These are phyloP conservation scores for Rhinichthys klamathensis DNA, from an alignment of 2,113 vertebrate genomes.

Conservation along the genomic window DNA sequence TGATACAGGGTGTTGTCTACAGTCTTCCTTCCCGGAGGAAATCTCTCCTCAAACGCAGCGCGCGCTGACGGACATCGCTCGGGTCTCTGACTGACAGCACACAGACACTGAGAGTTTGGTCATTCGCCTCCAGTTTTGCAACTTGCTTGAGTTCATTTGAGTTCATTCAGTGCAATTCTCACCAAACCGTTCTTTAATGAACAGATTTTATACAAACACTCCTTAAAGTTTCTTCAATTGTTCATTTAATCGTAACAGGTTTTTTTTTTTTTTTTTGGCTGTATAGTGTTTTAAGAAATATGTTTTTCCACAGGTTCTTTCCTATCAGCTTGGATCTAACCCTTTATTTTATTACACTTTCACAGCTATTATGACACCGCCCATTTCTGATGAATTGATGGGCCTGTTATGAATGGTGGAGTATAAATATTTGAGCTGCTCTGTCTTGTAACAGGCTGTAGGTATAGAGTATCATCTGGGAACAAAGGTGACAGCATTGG, in stretches of 20 bases:
- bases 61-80: conserved; percentile 26
- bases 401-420: background rate
- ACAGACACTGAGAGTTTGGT: background rate
- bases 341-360: background rate
- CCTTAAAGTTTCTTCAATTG: background rate
- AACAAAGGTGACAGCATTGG: background rate
- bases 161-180: background rate
- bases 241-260: background rate
- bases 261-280: background rate
- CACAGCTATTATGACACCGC: background rate
- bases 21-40: conserved; percentile 53
- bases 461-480: background rate
- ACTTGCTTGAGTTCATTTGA: background rate
- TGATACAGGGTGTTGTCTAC: conserved; percentile 51
- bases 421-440: conserved; percentile 27
- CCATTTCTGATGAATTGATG: too few species aligned
- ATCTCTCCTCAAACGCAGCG: conserved; percentile 38
- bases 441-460: background rate
- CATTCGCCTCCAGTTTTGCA: too few species aligned
- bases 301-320: background rate
- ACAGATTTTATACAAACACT: background rate
- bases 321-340: background rate
- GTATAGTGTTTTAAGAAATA: background rate
- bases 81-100: background rate
- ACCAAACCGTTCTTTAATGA: background rate